These are phyloP conservation scores for Autographa gamma DNA, from an alignment of 2,888 invertebrate species.

Conservation along the genomic window DNA sequence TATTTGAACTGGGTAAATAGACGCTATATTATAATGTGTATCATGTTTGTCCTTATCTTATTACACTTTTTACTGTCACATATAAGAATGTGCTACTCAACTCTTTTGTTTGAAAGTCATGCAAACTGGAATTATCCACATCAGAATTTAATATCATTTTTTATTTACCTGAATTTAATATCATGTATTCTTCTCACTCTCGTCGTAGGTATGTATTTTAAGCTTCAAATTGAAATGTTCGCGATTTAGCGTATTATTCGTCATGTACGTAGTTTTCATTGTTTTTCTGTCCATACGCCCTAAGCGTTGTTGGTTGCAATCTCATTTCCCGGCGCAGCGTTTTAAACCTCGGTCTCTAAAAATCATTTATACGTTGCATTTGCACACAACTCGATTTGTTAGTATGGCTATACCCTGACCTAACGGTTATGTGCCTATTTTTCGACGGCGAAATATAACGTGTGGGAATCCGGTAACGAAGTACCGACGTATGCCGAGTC, in stretches of 20 bases:
- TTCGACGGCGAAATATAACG: no score
- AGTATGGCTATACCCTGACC: constrained; percentile 11
- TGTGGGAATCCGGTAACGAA: no score
- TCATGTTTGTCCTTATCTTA: neutral
- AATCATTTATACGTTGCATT: constrained; percentile 56
- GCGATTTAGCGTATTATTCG: neutral
- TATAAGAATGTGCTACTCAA: neutral
- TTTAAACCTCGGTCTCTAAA: constrained; percentile 51
- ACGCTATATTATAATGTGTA: no score
- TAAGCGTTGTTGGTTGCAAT: constrained; percentile 35
- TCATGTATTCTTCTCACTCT: neutral
- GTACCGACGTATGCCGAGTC: no score
- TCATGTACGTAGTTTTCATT: neutral
- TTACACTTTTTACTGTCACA: neutral
- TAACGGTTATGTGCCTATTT: neutral
- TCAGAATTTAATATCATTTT: neutral
- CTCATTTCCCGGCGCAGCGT: constrained; percentile 54
- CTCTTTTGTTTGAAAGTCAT: neutral
- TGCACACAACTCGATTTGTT: constrained; percentile 33
- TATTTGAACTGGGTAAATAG: no score
- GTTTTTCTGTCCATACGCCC: constrained; percentile 36
- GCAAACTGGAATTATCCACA: neutral
- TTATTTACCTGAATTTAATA: neutral
- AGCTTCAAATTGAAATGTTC: constrained; percentile 37
- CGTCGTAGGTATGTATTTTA: constrained; percentile 34